phyloP scores from a whole-genome alignment of 2,113 vertebrate species.

The Phrynosoma blainvillii region DNA sequence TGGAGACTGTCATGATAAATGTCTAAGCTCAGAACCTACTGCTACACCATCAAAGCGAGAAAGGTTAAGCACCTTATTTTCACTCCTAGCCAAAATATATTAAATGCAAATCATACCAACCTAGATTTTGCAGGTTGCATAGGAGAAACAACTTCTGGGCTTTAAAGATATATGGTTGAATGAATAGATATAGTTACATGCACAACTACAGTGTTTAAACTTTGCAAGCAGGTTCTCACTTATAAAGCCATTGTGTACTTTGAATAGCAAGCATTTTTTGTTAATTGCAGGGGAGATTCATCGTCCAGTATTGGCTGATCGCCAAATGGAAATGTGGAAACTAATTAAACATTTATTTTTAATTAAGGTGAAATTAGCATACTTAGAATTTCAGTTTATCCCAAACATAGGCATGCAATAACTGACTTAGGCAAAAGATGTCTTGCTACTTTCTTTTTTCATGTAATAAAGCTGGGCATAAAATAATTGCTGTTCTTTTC shows the following conservation, averaged over 20 bases:
- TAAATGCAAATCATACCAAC: background rate
- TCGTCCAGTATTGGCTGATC: conserved; percentile 59
- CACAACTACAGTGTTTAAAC: background rate
- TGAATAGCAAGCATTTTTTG: conserved; percentile 65
- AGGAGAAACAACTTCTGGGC: background rate
- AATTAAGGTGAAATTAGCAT: conserved; percentile 69
- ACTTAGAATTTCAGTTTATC: conserved; percentile 63
- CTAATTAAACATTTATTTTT: conserved; percentile 73
- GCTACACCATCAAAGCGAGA: no score
- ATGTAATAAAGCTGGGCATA: conserved; percentile 52
- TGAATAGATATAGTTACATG: background rate
- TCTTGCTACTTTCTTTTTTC: conserved; percentile 49
- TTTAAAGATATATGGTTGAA: background rate
- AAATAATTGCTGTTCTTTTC: conserved; percentile 74
- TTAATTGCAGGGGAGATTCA: conserved; percentile 67
- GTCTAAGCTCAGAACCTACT: no score
- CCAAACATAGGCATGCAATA: conserved; percentile 53
- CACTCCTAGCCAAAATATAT: background rate
- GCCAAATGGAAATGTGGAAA: conserved; percentile 67
- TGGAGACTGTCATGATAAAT: no score
- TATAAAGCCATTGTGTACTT: conserved; percentile 48
- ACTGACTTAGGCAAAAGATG: conserved; percentile 67
- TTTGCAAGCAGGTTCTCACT: conserved; percentile 1
- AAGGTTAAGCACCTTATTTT: background rate
- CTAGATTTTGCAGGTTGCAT: background rate